These are phyloP conservation scores for Paramacrobiotus metropolitanus DNA, from an alignment of 1,140 invertebrate species.

Conservation along the genomic window DNA sequence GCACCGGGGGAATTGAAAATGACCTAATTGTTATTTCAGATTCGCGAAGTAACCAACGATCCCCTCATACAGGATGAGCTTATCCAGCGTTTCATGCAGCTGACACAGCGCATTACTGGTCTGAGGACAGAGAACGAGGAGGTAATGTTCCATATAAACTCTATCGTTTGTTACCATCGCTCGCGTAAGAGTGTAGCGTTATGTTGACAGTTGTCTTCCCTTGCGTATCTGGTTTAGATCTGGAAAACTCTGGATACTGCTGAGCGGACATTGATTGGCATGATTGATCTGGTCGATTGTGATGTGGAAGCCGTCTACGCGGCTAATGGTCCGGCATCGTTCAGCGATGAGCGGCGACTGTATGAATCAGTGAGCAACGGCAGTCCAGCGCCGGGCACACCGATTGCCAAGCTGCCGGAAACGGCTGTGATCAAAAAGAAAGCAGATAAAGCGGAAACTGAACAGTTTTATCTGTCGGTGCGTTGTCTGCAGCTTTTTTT, in stretches of 20 bases:
- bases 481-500: slow-evolving; percentile 18
- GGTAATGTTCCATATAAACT: too few relatives aligned
- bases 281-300: slow-evolving; percentile 27
- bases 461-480: slow-evolving; percentile 62
- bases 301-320: background rate
- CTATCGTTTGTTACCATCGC: too few relatives aligned
- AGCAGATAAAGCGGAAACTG: slow-evolving; percentile 55
- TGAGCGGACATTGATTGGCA: slow-evolving; percentile 58
- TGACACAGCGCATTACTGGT: slow-evolving; percentile 49
- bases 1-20: too few relatives aligned
- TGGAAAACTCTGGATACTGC: slow-evolving; percentile 87
- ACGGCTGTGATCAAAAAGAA: slow-evolving; percentile 37
- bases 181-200: too few relatives aligned
- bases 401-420: slow-evolving; percentile 19
- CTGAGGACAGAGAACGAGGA: slow-evolving; percentile 72
- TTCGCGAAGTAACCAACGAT: slow-evolving; percentile 25
- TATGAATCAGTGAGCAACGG: background rate
- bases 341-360: background rate
- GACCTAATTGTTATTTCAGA: too few relatives aligned
- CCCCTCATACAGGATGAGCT: slow-evolving; percentile 47
- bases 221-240: slow-evolving; percentile 20
- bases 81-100: slow-evolving; percentile 46
- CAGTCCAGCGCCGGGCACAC: background rate
- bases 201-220: too few relatives aligned
- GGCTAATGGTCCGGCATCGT: background rate